Evolutionary conservation across 2,113 vertebrate genomes (phyloP).

Genomic region (Polypterus bichir): DNA sequence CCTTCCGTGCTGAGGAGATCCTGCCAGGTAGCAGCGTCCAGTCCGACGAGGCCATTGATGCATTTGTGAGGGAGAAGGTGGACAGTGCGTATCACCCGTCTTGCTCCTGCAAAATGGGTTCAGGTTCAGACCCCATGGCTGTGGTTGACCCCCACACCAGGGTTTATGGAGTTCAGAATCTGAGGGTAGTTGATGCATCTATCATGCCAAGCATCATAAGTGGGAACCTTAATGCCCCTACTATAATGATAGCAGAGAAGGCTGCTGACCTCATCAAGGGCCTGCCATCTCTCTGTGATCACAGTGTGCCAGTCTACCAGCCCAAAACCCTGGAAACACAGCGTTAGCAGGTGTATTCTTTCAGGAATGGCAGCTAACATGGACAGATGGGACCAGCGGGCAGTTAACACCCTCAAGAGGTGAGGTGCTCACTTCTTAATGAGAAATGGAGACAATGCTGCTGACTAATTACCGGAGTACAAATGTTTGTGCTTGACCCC

Average conservation of each 20-base stretch:
- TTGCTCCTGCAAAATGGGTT: constrained; percentile 92
- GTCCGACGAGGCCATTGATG: constrained; percentile 76
- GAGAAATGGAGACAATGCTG: too few relatives aligned
- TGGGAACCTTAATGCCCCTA: constrained; percentile 88
- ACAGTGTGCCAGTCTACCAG: constrained; percentile 63
- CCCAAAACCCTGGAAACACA: constrained; percentile 60
- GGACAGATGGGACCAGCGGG: too few relatives aligned
- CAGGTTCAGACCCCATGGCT: constrained; percentile 51
- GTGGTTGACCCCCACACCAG: constrained; percentile 72
- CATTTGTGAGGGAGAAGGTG: constrained; percentile 71
- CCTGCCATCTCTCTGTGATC: constrained; percentile 49
- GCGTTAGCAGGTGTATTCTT: too few relatives aligned
- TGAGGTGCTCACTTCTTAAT: too few relatives aligned
- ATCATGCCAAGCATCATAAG: constrained; percentile 91
- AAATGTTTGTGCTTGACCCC: too few relatives aligned
- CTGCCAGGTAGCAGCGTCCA: constrained; percentile 62
- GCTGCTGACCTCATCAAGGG: constrained; percentile 80
- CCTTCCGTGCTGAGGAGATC: constrained; percentile 71
- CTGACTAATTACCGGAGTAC: too few relatives aligned
- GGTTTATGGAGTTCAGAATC: constrained; percentile 69
- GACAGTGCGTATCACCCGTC: constrained; percentile 94
- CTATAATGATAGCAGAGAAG: constrained; percentile 94
- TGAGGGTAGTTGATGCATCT: constrained; percentile 85
- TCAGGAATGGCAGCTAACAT: too few relatives aligned
- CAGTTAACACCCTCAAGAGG: too few relatives aligned